Base-by-base conservation (phyloP, 2,797 vertebrate species). In the Eospalax fontanierii region DNA sequence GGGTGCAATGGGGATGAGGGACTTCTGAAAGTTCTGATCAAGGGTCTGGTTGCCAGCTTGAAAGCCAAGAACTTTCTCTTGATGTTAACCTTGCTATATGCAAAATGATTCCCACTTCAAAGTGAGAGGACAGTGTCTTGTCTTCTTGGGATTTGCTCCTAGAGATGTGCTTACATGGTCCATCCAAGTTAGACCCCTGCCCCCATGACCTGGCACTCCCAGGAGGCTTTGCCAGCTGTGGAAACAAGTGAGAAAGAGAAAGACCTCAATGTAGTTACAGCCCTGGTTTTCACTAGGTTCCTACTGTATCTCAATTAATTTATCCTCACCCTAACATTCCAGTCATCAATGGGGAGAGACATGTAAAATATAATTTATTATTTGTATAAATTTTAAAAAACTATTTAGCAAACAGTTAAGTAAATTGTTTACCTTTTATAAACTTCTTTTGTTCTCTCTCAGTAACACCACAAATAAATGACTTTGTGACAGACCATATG, bases 41-140 rank as follows among this genome's bases (percentile, higher is more conserved):
- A 98, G 97, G 94, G 96, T 97, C 96, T 98, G 96, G 96, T 97
- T 97, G 97, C 97, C 97, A 97, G 85, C 63, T 6, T 12, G 78
- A 76, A 71, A 82, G 95, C 96, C 96, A 94, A 66, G 87, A 96
- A 76, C 68, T 90, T 95, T 97, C 91, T 83, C 79, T 80, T 97
- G 96, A 71, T 80, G 94, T 87, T 94, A 6, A 7, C 83, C 95
- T 75, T 95, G 97, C 96, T 76, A 97, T 95, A 89, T 89, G 78
- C 94, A 97, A 97, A 95, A 91, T 97, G 98, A 97, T 59, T 33
- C 35, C 54, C 96, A 97, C 81, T 91, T 91, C 92, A 88, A 94
- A 83, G 33, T 96, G 97, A 98, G 94, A 4, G 8, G 90, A 96
- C 79, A 97, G 66, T 87, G 35, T 22, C 85, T 94, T 96, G 93